Evolutionary conservation across 2,113 vertebrate genomes (phyloP).

Genomic region (Tachysurus fulvidraco): DNA sequence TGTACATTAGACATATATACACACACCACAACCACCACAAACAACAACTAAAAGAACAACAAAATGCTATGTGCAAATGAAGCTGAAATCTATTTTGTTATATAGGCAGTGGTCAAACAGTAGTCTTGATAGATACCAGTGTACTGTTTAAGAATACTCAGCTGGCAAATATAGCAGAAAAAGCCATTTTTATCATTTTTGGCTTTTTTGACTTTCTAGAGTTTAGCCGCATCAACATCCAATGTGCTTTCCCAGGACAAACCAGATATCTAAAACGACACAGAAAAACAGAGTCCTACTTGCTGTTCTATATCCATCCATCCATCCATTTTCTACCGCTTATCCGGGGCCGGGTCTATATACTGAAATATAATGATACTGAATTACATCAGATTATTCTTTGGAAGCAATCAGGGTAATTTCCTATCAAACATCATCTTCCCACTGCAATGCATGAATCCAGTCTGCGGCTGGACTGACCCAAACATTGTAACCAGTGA

Average conservation of each 20-base stretch:
- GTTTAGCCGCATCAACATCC: slow-evolving; percentile 18
- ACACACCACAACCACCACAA: slow-evolving; percentile 6
- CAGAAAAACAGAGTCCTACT: background rate
- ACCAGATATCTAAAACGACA: background rate
- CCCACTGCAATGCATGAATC: background rate
- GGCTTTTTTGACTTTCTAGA: background rate
- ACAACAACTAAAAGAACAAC: background rate
- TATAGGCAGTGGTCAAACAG: background rate
- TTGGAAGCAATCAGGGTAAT: slow-evolving; percentile 11
- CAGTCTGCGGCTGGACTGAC: background rate
- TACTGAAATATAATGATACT: background rate
- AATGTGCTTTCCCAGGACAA: background rate
- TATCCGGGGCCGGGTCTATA: too few species aligned
- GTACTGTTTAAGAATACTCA: background rate
- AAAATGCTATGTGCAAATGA: slow-evolving; percentile 45
- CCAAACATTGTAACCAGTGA: slow-evolving; percentile 6
- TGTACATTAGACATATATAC: background rate
- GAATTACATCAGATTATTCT: slow-evolving; percentile 21
- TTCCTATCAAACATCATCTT: background rate
- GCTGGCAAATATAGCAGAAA: background rate
- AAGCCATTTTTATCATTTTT: background rate
- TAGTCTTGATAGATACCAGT: background rate
- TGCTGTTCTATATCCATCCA: too few species aligned
- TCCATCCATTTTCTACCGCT: too few species aligned
- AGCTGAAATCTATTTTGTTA: background rate